Percentiles rank a stretch among this genome's conserved stretches.
Conservation (phyloP, 2,888 invertebrate genomes). For the Meta bourneti region DNA sequence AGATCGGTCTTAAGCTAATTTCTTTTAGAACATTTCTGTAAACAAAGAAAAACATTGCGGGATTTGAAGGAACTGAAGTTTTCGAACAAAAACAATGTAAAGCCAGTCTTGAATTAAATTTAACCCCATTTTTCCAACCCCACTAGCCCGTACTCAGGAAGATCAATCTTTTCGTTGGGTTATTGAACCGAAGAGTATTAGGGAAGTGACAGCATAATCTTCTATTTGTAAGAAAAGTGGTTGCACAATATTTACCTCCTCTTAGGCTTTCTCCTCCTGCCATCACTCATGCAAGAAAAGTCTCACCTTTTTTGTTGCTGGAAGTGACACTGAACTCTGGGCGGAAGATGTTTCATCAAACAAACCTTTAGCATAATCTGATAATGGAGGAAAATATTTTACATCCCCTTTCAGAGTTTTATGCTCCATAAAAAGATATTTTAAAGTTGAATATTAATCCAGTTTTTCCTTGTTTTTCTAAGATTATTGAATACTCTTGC, state of each 20-base stretch:
- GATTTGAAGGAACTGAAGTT: no score
- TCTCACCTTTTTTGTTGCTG: neutral
- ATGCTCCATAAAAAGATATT: neutral
- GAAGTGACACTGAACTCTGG: neutral
- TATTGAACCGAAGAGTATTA: neutral
- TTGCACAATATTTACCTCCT: slow-evolving; percentile 1
- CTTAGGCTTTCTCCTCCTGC: neutral
- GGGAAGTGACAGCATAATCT: neutral
- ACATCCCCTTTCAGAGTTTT: neutral
- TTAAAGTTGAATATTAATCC: neutral
- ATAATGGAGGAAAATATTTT: neutral
- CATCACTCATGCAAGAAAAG: neutral
- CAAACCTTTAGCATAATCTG: neutral
- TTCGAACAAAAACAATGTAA: no score
- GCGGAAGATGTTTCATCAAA: neutral
- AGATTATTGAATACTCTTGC: neutral
- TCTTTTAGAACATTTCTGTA: no score
- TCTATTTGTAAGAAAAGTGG: neutral
- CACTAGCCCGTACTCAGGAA: neutral
- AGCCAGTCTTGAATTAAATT: no score
- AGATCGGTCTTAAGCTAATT: no score
- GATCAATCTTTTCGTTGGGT: neutral
- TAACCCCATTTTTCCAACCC: neutral
- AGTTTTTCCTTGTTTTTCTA: neutral
- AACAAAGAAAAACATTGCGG: no score